Conservation (phyloP, 2,888 invertebrate genomes). For the Tetragnatha montana region DNA sequence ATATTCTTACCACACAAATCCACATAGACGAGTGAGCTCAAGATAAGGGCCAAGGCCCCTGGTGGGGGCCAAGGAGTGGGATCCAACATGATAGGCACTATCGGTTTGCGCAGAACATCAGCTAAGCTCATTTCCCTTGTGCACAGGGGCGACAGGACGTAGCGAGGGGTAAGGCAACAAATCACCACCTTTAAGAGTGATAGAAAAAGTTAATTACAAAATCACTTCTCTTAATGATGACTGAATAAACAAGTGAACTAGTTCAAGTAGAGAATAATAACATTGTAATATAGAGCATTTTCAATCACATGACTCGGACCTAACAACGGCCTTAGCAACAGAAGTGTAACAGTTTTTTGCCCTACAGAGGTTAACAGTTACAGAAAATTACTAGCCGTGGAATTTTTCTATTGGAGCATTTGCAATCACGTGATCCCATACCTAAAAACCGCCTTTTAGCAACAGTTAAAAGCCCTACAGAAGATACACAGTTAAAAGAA, state of each 20-base stretch:
- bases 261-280: no score
- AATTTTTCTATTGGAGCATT: no score
- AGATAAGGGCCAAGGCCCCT: slow-evolving; percentile 77
- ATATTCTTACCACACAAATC: slow-evolving; percentile 76
- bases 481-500: no score
- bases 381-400: no score
- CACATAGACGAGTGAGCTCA: slow-evolving; percentile 77
- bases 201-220: background rate
- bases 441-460: no score
- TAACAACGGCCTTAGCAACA: no score
- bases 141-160: slow-evolving; percentile 77
- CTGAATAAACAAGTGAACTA: background rate
- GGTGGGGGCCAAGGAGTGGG: slow-evolving; percentile 77
- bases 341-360: no score
- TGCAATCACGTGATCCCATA: no score
- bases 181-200: slow-evolving; percentile 48
- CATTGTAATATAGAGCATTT: no score
- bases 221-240: background rate
- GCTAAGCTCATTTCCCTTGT: slow-evolving; percentile 77
- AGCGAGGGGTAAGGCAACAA: slow-evolving; percentile 74
- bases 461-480: no score
- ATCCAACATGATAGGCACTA: slow-evolving; percentile 77
- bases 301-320: no score
- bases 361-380: no score
- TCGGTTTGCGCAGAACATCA: slow-evolving; percentile 77